Conservation (phyloP, 2,888 invertebrate species). For the Tridacna crocea region DNA sequence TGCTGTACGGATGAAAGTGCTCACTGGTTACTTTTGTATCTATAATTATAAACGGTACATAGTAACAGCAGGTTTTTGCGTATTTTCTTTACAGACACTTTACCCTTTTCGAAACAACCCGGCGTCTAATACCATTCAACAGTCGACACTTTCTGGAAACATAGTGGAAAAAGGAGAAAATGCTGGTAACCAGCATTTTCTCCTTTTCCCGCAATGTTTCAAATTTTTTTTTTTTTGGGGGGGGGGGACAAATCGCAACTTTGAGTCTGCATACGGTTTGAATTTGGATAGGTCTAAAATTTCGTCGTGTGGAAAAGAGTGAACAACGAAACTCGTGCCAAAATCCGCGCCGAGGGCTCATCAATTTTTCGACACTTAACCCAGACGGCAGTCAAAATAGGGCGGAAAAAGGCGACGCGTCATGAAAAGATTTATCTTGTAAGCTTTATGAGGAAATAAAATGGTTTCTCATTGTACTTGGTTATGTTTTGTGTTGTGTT, state of each 20-base stretch:
- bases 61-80: constrained; percentile 22
- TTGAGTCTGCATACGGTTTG: too few species aligned
- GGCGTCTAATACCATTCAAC: background rate
- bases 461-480: too few species aligned
- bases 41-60: constrained; percentile 28
- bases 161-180: too few species aligned
- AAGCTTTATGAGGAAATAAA: too few species aligned
- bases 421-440: constrained; percentile 2
- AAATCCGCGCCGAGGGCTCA: background rate
- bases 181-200: too few species aligned
- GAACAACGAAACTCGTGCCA: background rate
- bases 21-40: constrained; percentile 14
- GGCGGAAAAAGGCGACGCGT: background rate
- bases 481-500: too few species aligned
- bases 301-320: too few species aligned
- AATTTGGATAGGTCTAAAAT: too few species aligned
- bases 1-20: background rate
- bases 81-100: constrained; percentile 4
- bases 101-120: background rate
- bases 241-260: too few species aligned
- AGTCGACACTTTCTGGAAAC: background rate
- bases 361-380: constrained; percentile 4
- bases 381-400: background rate
- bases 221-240: too few species aligned
- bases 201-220: too few species aligned